These are phyloP conservation scores for Hylia prasina DNA, from an alignment of 2,113 vertebrate species.

Conservation along the genomic window DNA sequence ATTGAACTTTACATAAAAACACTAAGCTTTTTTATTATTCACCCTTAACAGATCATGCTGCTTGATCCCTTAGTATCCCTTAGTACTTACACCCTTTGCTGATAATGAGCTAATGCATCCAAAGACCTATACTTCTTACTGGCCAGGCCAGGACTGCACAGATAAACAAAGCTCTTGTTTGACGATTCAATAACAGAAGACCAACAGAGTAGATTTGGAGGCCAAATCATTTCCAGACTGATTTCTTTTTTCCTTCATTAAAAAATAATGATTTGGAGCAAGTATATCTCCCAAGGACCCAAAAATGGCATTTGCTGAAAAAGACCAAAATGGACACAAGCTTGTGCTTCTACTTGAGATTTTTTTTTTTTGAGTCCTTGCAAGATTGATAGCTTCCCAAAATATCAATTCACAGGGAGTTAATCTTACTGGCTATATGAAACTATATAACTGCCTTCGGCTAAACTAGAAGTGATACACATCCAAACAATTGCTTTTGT, in stretches of 20 bases:
- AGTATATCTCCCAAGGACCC: not conserved
- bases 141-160: not conserved
- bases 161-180: not conserved
- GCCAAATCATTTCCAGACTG: not conserved
- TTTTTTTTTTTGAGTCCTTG: not conserved
- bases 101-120: not conserved
- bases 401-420: not conserved
- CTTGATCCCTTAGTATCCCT: not conserved
- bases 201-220: not conserved
- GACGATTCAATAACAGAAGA: not conserved
- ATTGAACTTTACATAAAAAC: not conserved
- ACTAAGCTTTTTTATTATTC: not conserved
- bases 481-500: slow-evolving; percentile 22
- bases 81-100: not conserved
- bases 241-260: not conserved
- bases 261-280: not conserved
- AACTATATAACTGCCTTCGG: not conserved
- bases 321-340: not conserved
- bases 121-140: not conserved
- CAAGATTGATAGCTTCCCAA: not conserved
- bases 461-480: not conserved
- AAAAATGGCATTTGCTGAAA: not conserved
- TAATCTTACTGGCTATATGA: not conserved
- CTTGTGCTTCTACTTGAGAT: not conserved
- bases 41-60: not conserved